These are phyloP conservation scores for Drosophila tristis DNA, from an alignment of 1,140 invertebrate genomes.

Conservation along the genomic window DNA sequence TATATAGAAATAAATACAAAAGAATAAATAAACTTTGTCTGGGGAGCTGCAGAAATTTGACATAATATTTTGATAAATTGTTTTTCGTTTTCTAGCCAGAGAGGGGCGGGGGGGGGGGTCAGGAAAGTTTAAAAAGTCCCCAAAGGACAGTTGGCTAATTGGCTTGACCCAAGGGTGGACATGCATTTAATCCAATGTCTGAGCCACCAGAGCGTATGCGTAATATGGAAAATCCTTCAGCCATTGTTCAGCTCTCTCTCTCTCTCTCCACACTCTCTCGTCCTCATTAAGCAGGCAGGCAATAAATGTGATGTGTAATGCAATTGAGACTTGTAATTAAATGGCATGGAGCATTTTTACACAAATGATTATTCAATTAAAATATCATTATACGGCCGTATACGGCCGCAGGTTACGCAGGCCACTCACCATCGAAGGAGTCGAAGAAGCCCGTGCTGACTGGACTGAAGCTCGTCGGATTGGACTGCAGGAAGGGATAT, in stretches of 20 bases:
- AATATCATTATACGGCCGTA: slow-evolving; percentile 40
- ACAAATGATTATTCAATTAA: slow-evolving; percentile 51
- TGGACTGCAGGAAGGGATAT: slow-evolving; percentile 70
- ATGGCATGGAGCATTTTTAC: slow-evolving; percentile 7
- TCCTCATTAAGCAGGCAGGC: slow-evolving; percentile 28
- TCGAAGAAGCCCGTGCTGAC: slow-evolving; percentile 59
- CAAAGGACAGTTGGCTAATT: slow-evolving; percentile 50
- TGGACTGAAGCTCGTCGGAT: slow-evolving; percentile 51
- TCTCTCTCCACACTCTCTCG: not conserved
- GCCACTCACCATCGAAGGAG: slow-evolving; percentile 75
- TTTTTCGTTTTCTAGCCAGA: slow-evolving; percentile 41
- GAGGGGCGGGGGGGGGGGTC: slow-evolving; percentile 10
- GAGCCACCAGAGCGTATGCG: slow-evolving; percentile 16
- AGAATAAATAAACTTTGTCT: slow-evolving; percentile 60
- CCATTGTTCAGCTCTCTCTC: not conserved
- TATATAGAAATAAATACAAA: slow-evolving; percentile 55
- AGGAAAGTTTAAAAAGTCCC: slow-evolving; percentile 38
- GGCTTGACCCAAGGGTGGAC: slow-evolving; percentile 23
- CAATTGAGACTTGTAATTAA: slow-evolving; percentile 34
- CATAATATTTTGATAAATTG: slow-evolving; percentile 81
- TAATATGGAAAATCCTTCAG: not conserved
- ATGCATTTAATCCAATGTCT: slow-evolving; percentile 27
- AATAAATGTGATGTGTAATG: slow-evolving; percentile 21
- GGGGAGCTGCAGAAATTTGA: slow-evolving; percentile 46
- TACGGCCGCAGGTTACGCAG: slow-evolving; percentile 4